These are phyloP conservation scores for Oreonectes daqikongensis DNA, from an alignment of 2,797 vertebrate genomes.

Conservation along the genomic window DNA sequence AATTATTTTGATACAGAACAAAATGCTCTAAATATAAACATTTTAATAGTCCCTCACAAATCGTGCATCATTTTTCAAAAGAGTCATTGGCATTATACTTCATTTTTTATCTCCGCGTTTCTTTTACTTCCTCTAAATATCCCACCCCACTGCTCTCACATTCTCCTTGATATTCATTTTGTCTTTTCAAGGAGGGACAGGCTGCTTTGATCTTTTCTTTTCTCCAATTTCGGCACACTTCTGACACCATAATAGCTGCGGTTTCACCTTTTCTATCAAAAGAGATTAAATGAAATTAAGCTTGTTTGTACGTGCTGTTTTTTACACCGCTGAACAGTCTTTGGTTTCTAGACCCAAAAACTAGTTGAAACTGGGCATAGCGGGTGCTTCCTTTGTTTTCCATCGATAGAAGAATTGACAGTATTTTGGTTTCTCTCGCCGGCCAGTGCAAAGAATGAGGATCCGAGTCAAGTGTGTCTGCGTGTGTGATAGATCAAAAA, in stretches of 20 bases:
- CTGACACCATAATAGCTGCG: constrained; percentile 70
- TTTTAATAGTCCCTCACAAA: constrained; percentile 79
- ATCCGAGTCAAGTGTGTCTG: neutral
- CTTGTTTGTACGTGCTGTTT: constrained; percentile 64
- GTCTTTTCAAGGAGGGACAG: constrained; percentile 65
- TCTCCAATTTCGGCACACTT: constrained; percentile 73
- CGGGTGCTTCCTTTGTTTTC: constrained; percentile 4
- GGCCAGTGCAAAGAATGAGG: neutral
- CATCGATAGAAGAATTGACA: neutral
- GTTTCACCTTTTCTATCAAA: constrained; percentile 73
- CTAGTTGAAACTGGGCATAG: constrained; percentile 22
- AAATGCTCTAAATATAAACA: constrained; percentile 83
- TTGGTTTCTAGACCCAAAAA: constrained; percentile 14
- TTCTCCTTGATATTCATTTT: constrained; percentile 76
- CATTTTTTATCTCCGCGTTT: constrained; percentile 67
- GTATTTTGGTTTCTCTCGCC: neutral
- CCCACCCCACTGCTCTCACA: constrained; percentile 63
- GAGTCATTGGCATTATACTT: constrained; percentile 73
- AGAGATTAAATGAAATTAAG: constrained; percentile 76
- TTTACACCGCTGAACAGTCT: constrained; percentile 16
- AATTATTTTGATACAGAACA: constrained; percentile 82
- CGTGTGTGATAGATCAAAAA: constrained; percentile 21
- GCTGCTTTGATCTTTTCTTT: constrained; percentile 70
- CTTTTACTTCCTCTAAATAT: constrained; percentile 50
- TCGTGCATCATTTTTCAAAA: constrained; percentile 77